Base-by-base conservation (phyloP, 2,113 vertebrate genomes). In the Amphilophus citrinellus region DNA sequence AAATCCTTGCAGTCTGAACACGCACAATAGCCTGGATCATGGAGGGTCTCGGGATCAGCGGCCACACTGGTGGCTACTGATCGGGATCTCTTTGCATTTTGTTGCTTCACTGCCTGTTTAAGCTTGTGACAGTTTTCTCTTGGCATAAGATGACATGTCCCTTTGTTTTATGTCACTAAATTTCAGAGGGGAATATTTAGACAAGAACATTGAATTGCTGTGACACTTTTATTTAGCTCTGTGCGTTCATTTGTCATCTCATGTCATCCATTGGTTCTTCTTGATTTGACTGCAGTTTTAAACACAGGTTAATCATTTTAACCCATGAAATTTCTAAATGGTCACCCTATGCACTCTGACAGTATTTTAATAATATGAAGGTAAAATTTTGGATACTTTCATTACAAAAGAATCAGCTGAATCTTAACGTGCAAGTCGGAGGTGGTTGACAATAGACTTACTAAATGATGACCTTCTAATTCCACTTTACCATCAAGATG, bases 401-500 rank as follows among this genome's bases (percentile, higher is more conserved):
- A 1, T 18, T 71, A 30, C 65, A 56, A 73, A 56, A 53, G 27
- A 7, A 56, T 35, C 3, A 56, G 47, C 4, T 35, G 18, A 73
- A 56, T 73, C 18, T 35, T 27, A 35, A 27, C 20, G 68, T 47
- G 44, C 27, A 53, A 53, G 24, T 53, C 6, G 2, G 24, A 27
- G 30, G 66, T 53, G 14, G 61, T 9, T 5, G 22, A 68, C 13
- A 68, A 14, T 59, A 53, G 5, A 62, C 56, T 61, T n/a, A 22
- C 5, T 35, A 47, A 66, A 27, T 39, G 73, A 44, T 24, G 1
- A 63, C 6, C 10, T 56, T 83, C 56, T 82, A 10, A 18, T 15
- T 50, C 3, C 32, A 88, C 44, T 90, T 84, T 82, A 73, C 27
- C 18, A 4, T 84, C 53, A 76, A 77, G 78, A 79, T 86, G n/a